Conservation (phyloP, 2,888 invertebrate species). For the Dione juno region DNA sequence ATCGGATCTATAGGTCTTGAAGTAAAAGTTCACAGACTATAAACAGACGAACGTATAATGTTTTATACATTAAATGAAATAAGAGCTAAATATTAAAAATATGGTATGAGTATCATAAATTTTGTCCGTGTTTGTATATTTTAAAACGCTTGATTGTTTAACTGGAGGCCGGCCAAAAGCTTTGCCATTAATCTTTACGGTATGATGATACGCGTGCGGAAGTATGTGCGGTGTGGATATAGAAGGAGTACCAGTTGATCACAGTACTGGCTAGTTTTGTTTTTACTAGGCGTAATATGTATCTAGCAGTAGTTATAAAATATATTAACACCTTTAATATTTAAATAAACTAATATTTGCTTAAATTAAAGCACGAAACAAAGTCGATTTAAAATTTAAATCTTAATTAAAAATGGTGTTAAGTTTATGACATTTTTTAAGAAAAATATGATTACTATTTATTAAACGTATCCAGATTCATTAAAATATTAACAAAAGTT, state of each 20-base stretch:
- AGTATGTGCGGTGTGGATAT: constrained; percentile 38
- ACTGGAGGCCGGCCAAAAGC: constrained; percentile 72
- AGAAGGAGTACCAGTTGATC: constrained; percentile 28
- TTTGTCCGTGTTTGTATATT: constrained; percentile 63
- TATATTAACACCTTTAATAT: not conserved
- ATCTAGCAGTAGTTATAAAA: not conserved
- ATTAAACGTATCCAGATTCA: not conserved
- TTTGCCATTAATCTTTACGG: constrained; percentile 50
- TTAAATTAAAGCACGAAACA: not conserved
- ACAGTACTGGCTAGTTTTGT: constrained; percentile 15
- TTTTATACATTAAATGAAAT: constrained; percentile 59
- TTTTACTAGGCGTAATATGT: not conserved
- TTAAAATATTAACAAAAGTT: not conserved
- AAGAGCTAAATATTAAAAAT: constrained; percentile 65
- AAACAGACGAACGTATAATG: constrained; percentile 55
- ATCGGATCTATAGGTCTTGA: constrained; percentile 26
- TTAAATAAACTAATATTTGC: not conserved
- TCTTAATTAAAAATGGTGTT: too few species aligned
- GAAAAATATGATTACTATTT: not conserved
- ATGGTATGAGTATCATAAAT: constrained; percentile 68
- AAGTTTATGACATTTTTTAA: too few species aligned
- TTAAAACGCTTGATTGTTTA: constrained; percentile 73
- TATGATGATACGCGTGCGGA: constrained; percentile 50
- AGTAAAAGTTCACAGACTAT: constrained; percentile 49
- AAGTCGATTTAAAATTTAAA: too few species aligned